A percentile compares a stretch with the other conserved stretches of the same genome.
Evolutionary conservation across 2,113 vertebrate genomes (phyloP).

Genomic region (Bos javanicus): DNA sequence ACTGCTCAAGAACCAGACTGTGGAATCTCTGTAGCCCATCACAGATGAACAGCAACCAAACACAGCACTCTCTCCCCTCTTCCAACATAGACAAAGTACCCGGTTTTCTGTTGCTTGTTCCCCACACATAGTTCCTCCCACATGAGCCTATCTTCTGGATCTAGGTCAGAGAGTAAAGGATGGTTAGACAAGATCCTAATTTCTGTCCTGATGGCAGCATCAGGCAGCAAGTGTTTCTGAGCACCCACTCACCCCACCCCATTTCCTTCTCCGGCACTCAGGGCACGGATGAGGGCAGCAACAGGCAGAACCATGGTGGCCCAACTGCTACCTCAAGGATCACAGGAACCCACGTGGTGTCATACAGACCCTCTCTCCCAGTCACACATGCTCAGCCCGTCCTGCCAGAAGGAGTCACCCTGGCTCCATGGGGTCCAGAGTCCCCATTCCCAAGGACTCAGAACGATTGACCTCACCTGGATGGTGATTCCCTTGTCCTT

Average conservation of each 20-base stretch:
- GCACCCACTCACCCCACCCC: background rate
- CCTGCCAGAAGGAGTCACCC: background rate
- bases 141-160: background rate
- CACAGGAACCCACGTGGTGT: fast-evolving
- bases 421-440: background rate
- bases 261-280: background rate
- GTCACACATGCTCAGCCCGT: fast-evolving
- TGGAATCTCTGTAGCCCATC: too few relatives aligned
- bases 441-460: background rate
- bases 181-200: background rate
- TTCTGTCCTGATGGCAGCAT: background rate
- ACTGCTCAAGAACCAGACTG: background rate
- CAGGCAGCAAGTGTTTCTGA: background rate
- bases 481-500: constrained; percentile 85
- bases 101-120: background rate
- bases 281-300: fast-evolving
- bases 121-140: background rate
- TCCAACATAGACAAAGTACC: background rate
- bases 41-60: background rate
- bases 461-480: constrained; percentile 78
- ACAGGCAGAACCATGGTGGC: background rate
- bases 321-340: fast-evolving
- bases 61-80: background rate
- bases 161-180: background rate
- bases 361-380: background rate